These are phyloP conservation scores for Heterocephalus glaber DNA, from an alignment of 2,113 vertebrate species.

Conservation along the genomic window DNA sequence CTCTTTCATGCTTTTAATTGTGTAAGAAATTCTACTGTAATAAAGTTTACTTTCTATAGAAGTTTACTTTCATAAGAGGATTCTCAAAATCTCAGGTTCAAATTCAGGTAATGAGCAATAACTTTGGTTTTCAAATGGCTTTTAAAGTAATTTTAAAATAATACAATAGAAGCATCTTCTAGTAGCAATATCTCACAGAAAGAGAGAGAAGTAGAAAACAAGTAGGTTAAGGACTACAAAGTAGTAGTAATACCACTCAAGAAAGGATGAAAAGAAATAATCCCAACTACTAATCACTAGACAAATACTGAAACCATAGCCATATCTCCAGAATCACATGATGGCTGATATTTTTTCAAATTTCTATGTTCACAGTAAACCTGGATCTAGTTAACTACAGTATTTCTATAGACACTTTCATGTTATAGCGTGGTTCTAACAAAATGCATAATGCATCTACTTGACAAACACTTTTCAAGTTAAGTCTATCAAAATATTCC, in stretches of 20 bases:
- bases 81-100: slow-evolving; percentile 18
- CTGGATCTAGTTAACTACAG: slow-evolving; percentile 2
- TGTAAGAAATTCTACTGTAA: slow-evolving; percentile 39
- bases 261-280: background rate
- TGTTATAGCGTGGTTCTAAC: slow-evolving; percentile 9
- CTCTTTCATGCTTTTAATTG: slow-evolving; percentile 22
- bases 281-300: background rate
- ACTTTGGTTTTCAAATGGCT: background rate
- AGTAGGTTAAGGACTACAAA: background rate
- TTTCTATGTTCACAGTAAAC: slow-evolving; percentile 28
- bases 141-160: slow-evolving; percentile 29
- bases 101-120: slow-evolving; percentile 28
- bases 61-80: background rate
- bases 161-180: background rate
- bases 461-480: slow-evolving; percentile 67
- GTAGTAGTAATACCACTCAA: background rate
- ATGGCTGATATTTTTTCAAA: background rate
- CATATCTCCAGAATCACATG: slow-evolving; percentile 22
- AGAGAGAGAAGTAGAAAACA: background rate
- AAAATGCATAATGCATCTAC: slow-evolving; percentile 55
- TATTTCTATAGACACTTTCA: background rate
- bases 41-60: background rate
- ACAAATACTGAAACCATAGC: background rate
- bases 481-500: slow-evolving; percentile 39
- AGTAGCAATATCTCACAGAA: slow-evolving; percentile 20